Evolutionary conservation across 2,888 invertebrate species (phyloP).

Genomic region (Drosophila robusta): DNA sequence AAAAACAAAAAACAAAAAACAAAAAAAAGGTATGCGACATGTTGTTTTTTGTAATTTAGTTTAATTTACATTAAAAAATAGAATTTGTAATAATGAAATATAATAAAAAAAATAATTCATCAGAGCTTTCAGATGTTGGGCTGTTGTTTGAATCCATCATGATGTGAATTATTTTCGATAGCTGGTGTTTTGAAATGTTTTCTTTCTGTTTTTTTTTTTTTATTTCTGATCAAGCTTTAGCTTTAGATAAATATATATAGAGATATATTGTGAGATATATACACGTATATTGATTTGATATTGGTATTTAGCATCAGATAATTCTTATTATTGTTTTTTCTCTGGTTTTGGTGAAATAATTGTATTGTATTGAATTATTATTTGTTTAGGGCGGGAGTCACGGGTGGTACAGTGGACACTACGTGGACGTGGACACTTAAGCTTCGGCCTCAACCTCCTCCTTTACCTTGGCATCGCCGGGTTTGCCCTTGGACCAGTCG

Average conservation of each 20-base stretch:
- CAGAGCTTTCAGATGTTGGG: conserved; percentile 72
- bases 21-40: conserved; percentile 25
- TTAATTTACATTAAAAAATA: conserved; percentile 83
- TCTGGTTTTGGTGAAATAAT: conserved; percentile 34
- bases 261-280: conserved; percentile 67
- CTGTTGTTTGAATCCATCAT: conserved; percentile 64
- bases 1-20: conserved; percentile 4
- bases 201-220: conserved; percentile 44
- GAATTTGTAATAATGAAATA: conserved; percentile 83
- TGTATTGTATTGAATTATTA: conserved; percentile 44
- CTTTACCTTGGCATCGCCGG: conserved; percentile 94
- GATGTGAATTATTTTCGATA: conserved; percentile 69
- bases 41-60: conserved; percentile 74
- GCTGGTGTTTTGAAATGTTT: conserved; percentile 47
- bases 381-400: conserved; percentile 84
- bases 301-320: conserved; percentile 68
- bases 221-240: conserved; percentile 62
- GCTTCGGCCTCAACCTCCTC: conserved; percentile 94
- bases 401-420: conserved; percentile 85
- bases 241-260: conserved; percentile 33
- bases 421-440: conserved; percentile 86
- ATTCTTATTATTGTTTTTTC: conserved; percentile 52
- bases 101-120: conserved; percentile 70
- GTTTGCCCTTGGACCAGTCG: conserved; percentile 96
- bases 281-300: conserved; percentile 56